phyloP scores from a whole-genome alignment of 2,888 invertebrate species.

The Ophioninae sp. region DNA sequence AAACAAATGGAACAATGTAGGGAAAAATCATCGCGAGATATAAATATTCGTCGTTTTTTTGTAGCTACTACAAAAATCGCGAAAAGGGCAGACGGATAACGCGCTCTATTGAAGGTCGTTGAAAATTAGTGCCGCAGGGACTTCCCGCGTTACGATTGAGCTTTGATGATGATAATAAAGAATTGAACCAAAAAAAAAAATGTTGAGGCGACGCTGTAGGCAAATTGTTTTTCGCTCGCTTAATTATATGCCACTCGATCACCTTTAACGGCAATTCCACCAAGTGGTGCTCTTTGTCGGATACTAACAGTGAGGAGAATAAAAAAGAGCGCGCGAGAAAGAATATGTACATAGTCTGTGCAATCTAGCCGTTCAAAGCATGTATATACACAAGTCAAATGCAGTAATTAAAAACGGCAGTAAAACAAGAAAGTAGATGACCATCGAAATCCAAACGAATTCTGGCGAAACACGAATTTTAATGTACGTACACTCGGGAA shows the following conservation, averaged over 20 bases:
- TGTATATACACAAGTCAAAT: slow-evolving; percentile 65
- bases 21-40: slow-evolving; percentile 32
- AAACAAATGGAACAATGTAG: slow-evolving; percentile 20
- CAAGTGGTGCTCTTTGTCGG: slow-evolving; percentile 6
- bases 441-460: slow-evolving; percentile 38
- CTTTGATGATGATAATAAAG: slow-evolving; percentile 47
- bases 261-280: slow-evolving; percentile 41
- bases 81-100: slow-evolving; percentile 44
- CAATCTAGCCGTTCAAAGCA: slow-evolving; percentile 59
- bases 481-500: background rate
- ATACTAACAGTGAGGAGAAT: background rate
- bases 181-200: slow-evolving; percentile 5
- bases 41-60: slow-evolving; percentile 2
- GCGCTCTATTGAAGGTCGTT: slow-evolving; percentile 54
- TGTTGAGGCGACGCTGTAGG: slow-evolving; percentile 52
- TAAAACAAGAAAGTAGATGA: slow-evolving; percentile 41
- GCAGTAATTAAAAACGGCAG: slow-evolving; percentile 55
- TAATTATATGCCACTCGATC: slow-evolving; percentile 58
- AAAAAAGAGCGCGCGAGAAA: slow-evolving; percentile 28
- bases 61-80: slow-evolving; percentile 28
- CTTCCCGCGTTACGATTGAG: slow-evolving; percentile 52
- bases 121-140: slow-evolving; percentile 50
- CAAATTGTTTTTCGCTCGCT: slow-evolving; percentile 55
- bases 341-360: slow-evolving; percentile 58
- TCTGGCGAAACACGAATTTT: slow-evolving; percentile 6